Conservation (phyloP, 1,140 invertebrate genomes). For the Brachionus plicatilis region DNA sequence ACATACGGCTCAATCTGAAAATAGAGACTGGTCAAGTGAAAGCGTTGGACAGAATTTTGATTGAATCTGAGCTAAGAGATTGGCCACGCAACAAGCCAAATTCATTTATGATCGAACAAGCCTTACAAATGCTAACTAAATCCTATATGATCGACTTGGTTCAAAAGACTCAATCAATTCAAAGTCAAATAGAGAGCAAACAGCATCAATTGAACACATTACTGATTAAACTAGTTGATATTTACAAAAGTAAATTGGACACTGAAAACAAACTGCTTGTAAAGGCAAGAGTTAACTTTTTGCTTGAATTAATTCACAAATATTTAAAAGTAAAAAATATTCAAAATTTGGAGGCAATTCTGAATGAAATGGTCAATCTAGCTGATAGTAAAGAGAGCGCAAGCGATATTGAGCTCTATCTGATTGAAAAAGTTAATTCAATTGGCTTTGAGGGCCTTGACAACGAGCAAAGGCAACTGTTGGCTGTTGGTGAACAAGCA, state of each 20-base stretch:
- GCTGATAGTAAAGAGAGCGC: neutral
- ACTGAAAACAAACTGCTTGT: neutral
- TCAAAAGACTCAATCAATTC: neutral
- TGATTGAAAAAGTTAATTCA: neutral
- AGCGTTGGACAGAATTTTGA: neutral
- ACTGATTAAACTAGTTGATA: neutral
- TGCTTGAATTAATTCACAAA: neutral
- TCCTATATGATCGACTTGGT: neutral
- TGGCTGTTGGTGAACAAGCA: neutral
- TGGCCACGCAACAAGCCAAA: neutral
- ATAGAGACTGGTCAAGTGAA: neutral
- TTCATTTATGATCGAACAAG: neutral
- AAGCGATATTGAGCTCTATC: neutral
- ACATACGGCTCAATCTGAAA: neutral
- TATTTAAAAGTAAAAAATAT: neutral
- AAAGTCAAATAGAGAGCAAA: neutral
- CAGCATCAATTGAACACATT: neutral
- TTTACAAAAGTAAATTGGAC: slow-evolving; percentile 16
- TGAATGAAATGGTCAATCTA: neutral
- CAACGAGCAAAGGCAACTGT: neutral
- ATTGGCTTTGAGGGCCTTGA: neutral
- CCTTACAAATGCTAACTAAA: neutral
- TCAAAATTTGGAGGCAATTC: neutral
- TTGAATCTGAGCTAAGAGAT: neutral
- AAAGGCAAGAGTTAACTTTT: neutral